Conservation (phyloP, 2,888 invertebrate species). For the Diarsia brunnea region DNA sequence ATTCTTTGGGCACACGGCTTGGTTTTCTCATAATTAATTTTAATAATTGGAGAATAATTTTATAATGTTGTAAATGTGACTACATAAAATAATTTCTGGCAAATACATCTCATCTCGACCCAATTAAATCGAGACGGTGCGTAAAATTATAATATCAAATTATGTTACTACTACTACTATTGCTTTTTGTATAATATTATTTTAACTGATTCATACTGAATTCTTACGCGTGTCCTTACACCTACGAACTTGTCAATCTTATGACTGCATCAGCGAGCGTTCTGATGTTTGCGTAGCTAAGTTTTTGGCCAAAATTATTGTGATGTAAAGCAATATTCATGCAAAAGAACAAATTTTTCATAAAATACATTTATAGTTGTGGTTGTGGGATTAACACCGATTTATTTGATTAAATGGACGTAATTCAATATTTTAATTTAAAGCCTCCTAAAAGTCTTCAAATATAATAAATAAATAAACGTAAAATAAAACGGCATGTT, state of each 20-base stretch:
- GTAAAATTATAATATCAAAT: background rate
- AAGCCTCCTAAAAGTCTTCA: background rate
- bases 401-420: slow-evolving; percentile 1
- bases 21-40: background rate
- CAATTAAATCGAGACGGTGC: slow-evolving; percentile 1
- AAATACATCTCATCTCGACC: background rate
- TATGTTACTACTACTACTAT: background rate
- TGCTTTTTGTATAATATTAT: background rate
- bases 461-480: background rate
- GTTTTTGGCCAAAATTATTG: background rate
- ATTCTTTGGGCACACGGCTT: background rate
- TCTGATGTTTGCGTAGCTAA: background rate
- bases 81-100: background rate
- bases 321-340: background rate
- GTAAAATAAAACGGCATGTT: background rate
- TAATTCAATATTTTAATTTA: background rate
- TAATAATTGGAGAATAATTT: background rate
- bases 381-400: background rate
- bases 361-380: background rate
- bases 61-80: background rate
- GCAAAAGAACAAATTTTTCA: background rate
- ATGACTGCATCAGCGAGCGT: too few species aligned
- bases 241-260: background rate
- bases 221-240: too few species aligned
- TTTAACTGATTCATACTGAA: background rate